Evolutionary conservation across 1,140 invertebrate species (phyloP).

Genomic region (Amyelois transitella): DNA sequence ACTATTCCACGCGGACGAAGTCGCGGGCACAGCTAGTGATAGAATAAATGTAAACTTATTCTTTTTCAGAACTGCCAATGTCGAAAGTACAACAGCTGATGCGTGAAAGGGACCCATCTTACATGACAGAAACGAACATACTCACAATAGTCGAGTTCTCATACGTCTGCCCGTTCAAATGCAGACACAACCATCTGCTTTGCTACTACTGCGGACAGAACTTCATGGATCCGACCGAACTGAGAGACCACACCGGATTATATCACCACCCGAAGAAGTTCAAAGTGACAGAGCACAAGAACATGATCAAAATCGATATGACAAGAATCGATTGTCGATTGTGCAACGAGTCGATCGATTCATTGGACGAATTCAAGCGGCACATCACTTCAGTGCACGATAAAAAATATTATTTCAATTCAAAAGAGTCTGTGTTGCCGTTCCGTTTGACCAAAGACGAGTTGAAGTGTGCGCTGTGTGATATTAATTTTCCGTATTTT

Average conservation of each 20-base stretch:
- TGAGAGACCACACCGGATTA: conserved; percentile 36
- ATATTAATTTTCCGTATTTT: conserved; percentile 45
- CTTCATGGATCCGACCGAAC: conserved; percentile 31
- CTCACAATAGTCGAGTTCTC: conserved; percentile 53
- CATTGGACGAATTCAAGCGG: conserved; percentile 43
- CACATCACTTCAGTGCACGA: conserved; percentile 42
- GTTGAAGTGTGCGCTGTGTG: conserved; percentile 47
- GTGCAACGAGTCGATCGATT: conserved; percentile 32
- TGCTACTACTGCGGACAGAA: conserved; percentile 57
- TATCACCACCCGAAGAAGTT: conserved; percentile 54
- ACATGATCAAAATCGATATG: conserved; percentile 61
- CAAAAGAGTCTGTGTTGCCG: conserved; percentile 44
- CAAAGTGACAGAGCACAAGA: conserved; percentile 49
- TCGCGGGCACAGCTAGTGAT: too few species aligned
- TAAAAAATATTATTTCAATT: conserved; percentile 51
- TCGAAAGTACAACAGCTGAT: conserved; percentile 49
- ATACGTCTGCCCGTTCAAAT: conserved; percentile 58
- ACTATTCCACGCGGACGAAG: too few species aligned
- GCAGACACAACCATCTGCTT: conserved; percentile 50
- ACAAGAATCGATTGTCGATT: conserved; percentile 60
- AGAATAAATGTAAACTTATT: neutral
- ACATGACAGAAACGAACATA: conserved; percentile 56
- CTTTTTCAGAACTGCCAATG: conserved; percentile 46
- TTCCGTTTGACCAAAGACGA: conserved; percentile 44
- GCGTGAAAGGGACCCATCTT: conserved; percentile 48